Percentiles rank a stretch among this genome's conserved stretches.
These are phyloP conservation scores for Tribolium madens DNA, from an alignment of 1,140 invertebrate species.

Conservation along the genomic window DNA sequence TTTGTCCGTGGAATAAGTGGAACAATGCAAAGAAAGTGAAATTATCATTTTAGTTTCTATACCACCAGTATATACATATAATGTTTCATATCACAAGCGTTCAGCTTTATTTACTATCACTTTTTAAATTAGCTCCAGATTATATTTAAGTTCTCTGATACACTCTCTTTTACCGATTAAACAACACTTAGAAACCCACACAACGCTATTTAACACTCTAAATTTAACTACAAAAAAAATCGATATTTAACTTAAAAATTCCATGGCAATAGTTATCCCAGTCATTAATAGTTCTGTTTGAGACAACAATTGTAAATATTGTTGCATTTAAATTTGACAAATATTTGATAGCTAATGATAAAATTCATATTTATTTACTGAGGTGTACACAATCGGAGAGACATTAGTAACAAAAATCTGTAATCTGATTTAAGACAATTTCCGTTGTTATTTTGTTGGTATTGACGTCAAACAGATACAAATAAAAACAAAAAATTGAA, in stretches of 20 bases:
- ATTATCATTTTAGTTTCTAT: constrained; percentile 45
- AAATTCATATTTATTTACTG: neutral
- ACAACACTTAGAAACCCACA: constrained; percentile 19
- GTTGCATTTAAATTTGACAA: neutral
- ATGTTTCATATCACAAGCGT: constrained; percentile 39
- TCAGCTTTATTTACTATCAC: constrained; percentile 43
- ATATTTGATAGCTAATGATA: neutral
- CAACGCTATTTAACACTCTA: neutral
- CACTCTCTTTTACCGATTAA: constrained; percentile 25
- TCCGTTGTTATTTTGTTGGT: neutral
- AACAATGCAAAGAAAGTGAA: constrained; percentile 43
- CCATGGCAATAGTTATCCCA: neutral
- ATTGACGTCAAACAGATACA: neutral
- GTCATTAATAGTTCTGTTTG: neutral
- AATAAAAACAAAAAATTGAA: neutral
- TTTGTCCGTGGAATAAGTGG: constrained; percentile 43
- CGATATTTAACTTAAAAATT: too few species aligned
- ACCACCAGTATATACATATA: constrained; percentile 12
- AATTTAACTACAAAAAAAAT: neutral
- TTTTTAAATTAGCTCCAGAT: constrained; percentile 37
- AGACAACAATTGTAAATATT: neutral
- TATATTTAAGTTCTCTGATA: constrained; percentile 31
- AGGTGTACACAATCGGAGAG: neutral
- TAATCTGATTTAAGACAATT: neutral
- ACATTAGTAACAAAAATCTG: neutral